Evolutionary conservation across 2,888 invertebrate species (phyloP).

Genomic region (Blastobasis adustella): DNA sequence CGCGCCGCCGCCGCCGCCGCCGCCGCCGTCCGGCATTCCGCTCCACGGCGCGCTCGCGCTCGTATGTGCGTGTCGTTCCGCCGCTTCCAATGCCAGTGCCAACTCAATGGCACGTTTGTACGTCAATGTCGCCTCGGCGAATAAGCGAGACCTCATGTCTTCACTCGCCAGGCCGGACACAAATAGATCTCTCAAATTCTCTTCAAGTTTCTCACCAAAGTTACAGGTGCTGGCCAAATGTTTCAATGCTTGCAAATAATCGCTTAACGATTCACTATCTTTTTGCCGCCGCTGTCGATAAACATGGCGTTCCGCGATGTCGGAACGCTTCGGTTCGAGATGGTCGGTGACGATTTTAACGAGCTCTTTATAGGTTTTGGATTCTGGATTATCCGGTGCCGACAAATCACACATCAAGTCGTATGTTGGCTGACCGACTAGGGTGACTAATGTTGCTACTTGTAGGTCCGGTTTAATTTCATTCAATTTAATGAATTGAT

Average conservation of each 20-base stretch:
- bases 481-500: conserved; percentile 17
- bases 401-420: conserved; percentile 20
- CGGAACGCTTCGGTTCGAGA: conserved; percentile 17
- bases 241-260: conserved; percentile 16
- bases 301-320: conserved; percentile 16
- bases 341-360: conserved; percentile 15
- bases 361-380: conserved; percentile 14
- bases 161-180: conserved; percentile 10
- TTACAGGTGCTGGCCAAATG: conserved; percentile 15
- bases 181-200: conserved; percentile 12
- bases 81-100: too few species aligned
- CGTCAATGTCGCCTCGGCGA: too few species aligned
- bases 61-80: too few species aligned
- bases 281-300: conserved; percentile 7
- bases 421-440: conserved; percentile 19
- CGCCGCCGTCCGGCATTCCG: not conserved
- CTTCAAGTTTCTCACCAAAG: conserved; percentile 11
- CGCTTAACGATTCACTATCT: not conserved
- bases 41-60: not conserved
- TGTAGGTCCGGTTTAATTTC: conserved; percentile 12
- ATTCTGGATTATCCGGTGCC: conserved; percentile 17
- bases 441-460: conserved; percentile 20
- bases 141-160: too few species aligned
- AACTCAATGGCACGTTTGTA: too few species aligned
- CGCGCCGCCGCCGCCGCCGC: not conserved